Base-by-base conservation (phyloP, 2,888 invertebrate species). In the Pseudococcus jackbeardsleyi region DNA sequence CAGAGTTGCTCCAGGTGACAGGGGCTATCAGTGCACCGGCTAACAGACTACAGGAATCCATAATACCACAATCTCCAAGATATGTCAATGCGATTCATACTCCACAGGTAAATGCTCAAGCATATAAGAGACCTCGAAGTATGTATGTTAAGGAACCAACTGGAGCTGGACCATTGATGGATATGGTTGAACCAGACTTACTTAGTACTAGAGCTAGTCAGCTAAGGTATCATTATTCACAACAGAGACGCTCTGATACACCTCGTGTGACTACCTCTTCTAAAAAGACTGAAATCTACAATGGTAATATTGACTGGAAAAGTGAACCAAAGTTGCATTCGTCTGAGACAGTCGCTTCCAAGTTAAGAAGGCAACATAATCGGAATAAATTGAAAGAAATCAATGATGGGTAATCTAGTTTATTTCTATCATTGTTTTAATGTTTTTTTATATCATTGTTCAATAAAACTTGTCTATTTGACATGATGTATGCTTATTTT, bases 371-470 rank as follows among this genome's bases (percentile, higher is more conserved):
- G 12, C 84, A 84, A 54, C 84, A 84, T 50, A 84, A 84, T 50
- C 84, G 54, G 22, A 84, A 84, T 50, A 84, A 84, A 84, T 84
- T 84, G 26, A 84, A 84, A 50, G 84, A 84, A 54, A 84, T 54
- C 22, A 54, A 54, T 54, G 84, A 84, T 1, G 84, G 79, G 7
- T 79, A 79, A 79, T 42, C 26, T 1, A 33, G 26, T 33, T 33
- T 1, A 3, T 33, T 33, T 33, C 26, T 33, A 33, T 3, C 26
- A 33, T 33, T 3, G 26, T 33, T 33, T 33, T 33, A 33, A 33
- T 3, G 26, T 33, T 33, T 3, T 3, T 33, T 3, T 3, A 2
- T 33, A 3, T 33, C 26, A 3, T 1, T 33, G 26, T 33, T 33
- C 26, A 33, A 33, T 33, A 33, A 33, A 33, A 33, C 3, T 33